Conservation (phyloP, 2,113 vertebrate species). For the Erinaceus europaeus region DNA sequence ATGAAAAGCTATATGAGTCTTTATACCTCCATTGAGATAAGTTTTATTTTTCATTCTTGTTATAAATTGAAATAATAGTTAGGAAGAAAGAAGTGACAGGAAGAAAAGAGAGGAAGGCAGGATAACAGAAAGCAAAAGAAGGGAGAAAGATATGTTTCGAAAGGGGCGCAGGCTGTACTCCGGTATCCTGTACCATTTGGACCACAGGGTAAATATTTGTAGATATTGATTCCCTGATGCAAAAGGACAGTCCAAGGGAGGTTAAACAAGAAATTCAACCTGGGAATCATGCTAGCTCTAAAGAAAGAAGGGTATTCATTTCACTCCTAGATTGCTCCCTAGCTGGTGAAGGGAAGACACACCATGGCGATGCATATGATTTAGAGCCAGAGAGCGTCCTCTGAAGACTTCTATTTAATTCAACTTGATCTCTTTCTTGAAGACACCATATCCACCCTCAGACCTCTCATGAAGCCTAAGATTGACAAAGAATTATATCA, state of each 20-base stretch:
- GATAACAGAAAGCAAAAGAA: not conserved
- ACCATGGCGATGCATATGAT: no score
- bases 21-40: not conserved
- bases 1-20: not conserved
- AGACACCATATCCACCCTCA: no score
- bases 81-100: not conserved
- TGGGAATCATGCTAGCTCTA: not conserved
- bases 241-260: not conserved
- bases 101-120: not conserved
- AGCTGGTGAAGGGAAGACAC: no score
- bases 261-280: not conserved
- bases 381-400: no score
- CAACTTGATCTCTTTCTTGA: no score
- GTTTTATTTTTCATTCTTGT: not conserved
- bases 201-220: slow-evolving; percentile 49
- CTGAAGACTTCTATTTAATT: no score
- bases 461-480: no score
- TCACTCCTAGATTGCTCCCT: no score
- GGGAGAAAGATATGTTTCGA: not conserved
- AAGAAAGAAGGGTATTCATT: no score
- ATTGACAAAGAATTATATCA: no score
- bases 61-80: not conserved
- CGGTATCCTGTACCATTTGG: not conserved
- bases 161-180: not conserved
- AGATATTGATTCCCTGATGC: slow-evolving; percentile 21